Evolutionary conservation across 2,113 vertebrate species (phyloP).

Genomic region (Spermophilus dauricus): DNA sequence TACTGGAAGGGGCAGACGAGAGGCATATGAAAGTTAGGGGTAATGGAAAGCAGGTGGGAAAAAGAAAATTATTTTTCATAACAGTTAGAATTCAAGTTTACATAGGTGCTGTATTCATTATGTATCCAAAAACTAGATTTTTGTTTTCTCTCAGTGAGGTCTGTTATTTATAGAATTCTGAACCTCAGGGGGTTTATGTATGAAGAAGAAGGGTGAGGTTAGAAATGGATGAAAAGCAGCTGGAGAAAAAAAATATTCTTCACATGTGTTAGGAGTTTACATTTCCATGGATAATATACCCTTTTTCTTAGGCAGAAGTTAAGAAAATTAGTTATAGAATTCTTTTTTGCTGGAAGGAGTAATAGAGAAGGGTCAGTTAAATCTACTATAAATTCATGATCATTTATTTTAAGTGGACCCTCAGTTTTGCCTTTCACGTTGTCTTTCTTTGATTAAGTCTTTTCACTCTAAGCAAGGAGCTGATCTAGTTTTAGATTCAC

Average conservation of each 20-base stretch:
- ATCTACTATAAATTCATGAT: conserved; percentile 1
- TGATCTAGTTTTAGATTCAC: conserved; percentile 43
- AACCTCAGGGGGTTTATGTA: neutral
- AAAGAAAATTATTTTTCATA: neutral
- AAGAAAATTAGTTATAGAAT: conserved; percentile 34
- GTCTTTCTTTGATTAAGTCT: conserved; percentile 35
- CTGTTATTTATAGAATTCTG: neutral
- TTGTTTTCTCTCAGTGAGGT: neutral
- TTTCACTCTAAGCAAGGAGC: neutral
- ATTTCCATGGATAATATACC: neutral
- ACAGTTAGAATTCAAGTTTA: neutral
- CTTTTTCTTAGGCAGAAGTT: conserved; percentile 1
- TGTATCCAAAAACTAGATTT: neutral
- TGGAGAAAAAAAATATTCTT: neutral
- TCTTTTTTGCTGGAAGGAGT: neutral
- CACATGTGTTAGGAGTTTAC: neutral
- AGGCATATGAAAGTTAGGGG: neutral
- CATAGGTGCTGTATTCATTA: neutral
- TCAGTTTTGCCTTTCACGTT: neutral
- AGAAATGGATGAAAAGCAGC: neutral
- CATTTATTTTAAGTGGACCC: neutral
- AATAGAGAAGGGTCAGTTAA: neutral
- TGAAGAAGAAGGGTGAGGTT: neutral
- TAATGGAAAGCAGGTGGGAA: neutral
- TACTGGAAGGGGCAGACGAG: neutral